Conservation (phyloP, 2,113 vertebrate species). For the Centropus unirufus region DNA sequence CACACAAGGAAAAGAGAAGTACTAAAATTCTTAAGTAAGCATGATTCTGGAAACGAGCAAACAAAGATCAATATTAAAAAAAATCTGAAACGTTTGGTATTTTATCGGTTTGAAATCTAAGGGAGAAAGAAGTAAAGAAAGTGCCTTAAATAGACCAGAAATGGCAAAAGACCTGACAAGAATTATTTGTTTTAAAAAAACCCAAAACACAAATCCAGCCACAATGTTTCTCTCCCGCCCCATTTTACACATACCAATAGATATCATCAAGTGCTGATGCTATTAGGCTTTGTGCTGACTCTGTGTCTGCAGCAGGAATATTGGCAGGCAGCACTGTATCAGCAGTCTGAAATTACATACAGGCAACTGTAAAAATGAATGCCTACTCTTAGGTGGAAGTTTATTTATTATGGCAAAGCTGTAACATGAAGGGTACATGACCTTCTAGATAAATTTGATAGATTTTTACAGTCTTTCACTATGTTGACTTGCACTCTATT, state of each 20-base stretch:
- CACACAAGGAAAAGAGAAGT: neutral
- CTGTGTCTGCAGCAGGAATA: slow-evolving; percentile 71
- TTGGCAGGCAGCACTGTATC: slow-evolving; percentile 69
- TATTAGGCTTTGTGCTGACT: slow-evolving; percentile 77
- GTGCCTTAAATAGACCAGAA: neutral
- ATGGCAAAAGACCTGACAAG: neutral
- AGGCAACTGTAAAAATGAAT: slow-evolving; percentile 30
- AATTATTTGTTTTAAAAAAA: neutral
- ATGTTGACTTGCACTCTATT: neutral
- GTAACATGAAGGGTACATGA: neutral
- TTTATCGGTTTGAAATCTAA: neutral
- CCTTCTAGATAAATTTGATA: neutral
- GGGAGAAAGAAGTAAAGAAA: neutral
- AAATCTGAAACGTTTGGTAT: neutral
- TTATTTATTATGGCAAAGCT: neutral
- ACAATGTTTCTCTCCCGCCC: neutral
- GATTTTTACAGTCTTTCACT: neutral
- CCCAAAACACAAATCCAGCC: neutral
- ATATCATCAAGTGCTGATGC: slow-evolving; percentile 21
- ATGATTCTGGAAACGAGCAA: neutral
- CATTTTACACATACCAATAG: neutral
- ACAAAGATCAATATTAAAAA: neutral
- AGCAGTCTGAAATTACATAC: slow-evolving; percentile 69
- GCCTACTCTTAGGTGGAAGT: neutral
- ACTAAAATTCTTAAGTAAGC: neutral